phyloP scores from a whole-genome alignment of 2,888 invertebrate genomes.

The Tenthredo mesomela region DNA sequence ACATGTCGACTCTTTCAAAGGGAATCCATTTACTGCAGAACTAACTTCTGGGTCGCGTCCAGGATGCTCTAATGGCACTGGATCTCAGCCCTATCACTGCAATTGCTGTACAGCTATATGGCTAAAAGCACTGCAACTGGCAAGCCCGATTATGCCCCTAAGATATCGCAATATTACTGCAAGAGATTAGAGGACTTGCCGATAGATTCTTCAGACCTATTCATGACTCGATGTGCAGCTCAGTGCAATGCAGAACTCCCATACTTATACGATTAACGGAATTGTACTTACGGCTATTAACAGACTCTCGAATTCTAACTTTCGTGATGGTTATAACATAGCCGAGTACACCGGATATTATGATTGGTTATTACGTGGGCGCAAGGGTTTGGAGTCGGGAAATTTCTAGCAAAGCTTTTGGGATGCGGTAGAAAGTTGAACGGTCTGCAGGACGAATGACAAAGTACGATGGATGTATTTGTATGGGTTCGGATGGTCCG shows the following conservation, averaged over 20 bases:
- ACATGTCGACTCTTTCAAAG: slow-evolving; percentile 51
- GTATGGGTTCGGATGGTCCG: slow-evolving; percentile 20
- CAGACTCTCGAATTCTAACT: background rate
- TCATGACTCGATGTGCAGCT: slow-evolving; percentile 57
- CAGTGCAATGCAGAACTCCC: slow-evolving; percentile 18
- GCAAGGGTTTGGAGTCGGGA: background rate
- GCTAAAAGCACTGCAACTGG: slow-evolving; percentile 30
- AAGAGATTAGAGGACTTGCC: slow-evolving; percentile 68
- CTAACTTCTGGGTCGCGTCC: slow-evolving; percentile 57
- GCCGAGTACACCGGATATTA: slow-evolving; percentile 11
- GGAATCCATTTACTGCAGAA: slow-evolving; percentile 54
- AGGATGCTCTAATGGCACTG: slow-evolving; percentile 55
- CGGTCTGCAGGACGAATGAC: background rate
- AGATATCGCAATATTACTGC: slow-evolving; percentile 65
- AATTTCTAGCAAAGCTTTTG: background rate
- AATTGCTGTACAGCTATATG: slow-evolving; percentile 60
- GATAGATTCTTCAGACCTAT: slow-evolving; percentile 68
- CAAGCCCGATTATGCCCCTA: slow-evolving; percentile 57
- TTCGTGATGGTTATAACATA: background rate
- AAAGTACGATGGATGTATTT: slow-evolving; percentile 9
- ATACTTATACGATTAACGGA: background rate
- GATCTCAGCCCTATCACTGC: slow-evolving; percentile 61
- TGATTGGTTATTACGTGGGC: slow-evolving; percentile 24
- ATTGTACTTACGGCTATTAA: slow-evolving; percentile 35
- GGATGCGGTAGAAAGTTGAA: slow-evolving; percentile 6